Evolutionary conservation across 2,113 vertebrate genomes (phyloP).

Genomic region (Anolis carolinensis): DNA sequence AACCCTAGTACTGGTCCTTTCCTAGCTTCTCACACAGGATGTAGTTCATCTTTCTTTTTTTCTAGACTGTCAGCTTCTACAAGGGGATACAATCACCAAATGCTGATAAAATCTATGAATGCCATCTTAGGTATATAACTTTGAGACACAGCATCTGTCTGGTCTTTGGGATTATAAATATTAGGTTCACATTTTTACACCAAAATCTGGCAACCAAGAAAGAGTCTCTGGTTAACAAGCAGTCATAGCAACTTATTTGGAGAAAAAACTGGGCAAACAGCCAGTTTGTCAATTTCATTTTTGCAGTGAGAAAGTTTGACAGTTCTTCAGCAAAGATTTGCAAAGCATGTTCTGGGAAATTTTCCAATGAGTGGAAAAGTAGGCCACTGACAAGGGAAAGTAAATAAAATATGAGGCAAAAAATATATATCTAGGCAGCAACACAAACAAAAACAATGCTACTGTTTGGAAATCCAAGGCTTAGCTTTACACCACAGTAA

Average conservation of each 20-base stretch:
- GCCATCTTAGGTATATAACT: background rate
- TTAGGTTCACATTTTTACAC: background rate
- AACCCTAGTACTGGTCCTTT: background rate
- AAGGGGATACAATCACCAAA: background rate
- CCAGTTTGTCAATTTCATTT: conserved; percentile 28
- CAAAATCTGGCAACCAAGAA: background rate
- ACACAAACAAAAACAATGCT: conserved; percentile 31
- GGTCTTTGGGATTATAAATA: background rate
- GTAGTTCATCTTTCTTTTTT: background rate
- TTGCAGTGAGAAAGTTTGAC: conserved; percentile 25
- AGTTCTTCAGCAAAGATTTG: conserved; percentile 36
- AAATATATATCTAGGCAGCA: background rate
- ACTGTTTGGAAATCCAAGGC: conserved; percentile 28
- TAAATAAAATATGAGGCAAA: conserved; percentile 50
- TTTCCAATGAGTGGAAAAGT: conserved; percentile 51
- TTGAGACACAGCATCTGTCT: background rate
- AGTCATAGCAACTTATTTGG: conserved; percentile 18
- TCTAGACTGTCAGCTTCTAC: background rate
- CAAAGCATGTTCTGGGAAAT: conserved; percentile 35
- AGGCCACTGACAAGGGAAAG: conserved; percentile 44
- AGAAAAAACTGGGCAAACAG: conserved; percentile 14
- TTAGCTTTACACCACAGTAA: conserved; percentile 7
- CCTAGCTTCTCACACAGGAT: background rate
- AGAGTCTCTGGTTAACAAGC: background rate
- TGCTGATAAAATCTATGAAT: background rate